Base-by-base conservation (phyloP, 2,888 invertebrate species). In the Aproaerema taeniolella region DNA sequence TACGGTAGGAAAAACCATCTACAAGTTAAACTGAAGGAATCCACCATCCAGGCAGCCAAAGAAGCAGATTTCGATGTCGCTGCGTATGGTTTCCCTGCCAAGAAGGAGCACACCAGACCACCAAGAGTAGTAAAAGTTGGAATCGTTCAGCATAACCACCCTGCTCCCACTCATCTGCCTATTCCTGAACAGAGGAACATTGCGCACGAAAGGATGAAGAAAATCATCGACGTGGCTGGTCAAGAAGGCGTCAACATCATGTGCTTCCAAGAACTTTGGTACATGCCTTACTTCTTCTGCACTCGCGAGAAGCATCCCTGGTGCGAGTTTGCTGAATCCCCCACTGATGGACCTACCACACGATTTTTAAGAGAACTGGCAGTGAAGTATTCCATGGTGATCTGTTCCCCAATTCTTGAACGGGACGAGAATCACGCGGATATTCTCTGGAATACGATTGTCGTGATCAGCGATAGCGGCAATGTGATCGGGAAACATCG, bases 271-370 rank as follows among this genome's bases (percentile, higher is more conserved):
- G 99, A 99, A 78, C 93, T 97, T 7, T 99, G 99, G 99, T 93
- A 94, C 41, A 99, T 99, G 99, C 99, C 99, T 0, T 99, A 99
- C 82, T 97, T 95, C 0, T 99, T 99, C 79, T 99, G 99, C 73
- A 99, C 99, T 0, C 89, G 99, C 28, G 97, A 98, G 81, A 97
- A 97, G 68, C 90, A 92, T 46, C 99, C 98, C 0, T 99, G 99
- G 99, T 95, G 95, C 62, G 97, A 99, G 78, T 97, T 98, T 74
- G 98, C 98, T 0, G 99, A 99, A 75, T 92, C 93, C 14, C 97
- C 95, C 0, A 93, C 95, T 69, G 85, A 89, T 37, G 99, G 99
- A 0, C 93, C 95, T 0, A 94, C 97, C 0, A 97, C 96, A 0
- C 88, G 90, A 52, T 92, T 98, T 65, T 73, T 98, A 25, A 89